A percentile compares a stretch with the other conserved stretches of the same genome.
phyloP scores from a whole-genome alignment of 23 tunicate species.

The Ascidia mentula region DNA sequence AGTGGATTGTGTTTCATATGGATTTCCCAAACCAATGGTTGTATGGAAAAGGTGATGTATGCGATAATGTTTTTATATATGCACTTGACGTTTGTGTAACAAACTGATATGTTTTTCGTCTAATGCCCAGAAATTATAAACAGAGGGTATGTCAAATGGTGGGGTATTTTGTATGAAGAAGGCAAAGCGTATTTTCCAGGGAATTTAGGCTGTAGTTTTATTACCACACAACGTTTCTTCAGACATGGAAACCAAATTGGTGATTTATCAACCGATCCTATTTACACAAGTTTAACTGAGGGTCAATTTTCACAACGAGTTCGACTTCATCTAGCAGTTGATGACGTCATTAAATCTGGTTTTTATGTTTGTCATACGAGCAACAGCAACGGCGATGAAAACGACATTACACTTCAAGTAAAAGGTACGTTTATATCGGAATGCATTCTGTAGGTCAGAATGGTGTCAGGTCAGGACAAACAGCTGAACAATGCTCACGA shows the following conservation, averaged over 20 bases:
- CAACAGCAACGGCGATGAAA: background rate
- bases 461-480: too few species aligned
- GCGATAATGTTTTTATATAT: background rate
- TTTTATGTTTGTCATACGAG: background rate
- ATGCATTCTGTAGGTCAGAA: too few species aligned
- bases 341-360: background rate
- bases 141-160: too few species aligned
- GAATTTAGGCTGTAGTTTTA: too few species aligned
- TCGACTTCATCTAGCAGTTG: background rate
- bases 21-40: background rate
- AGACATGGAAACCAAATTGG: background rate
- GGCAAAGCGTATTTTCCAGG: too few species aligned
- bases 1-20: conserved; percentile 4
- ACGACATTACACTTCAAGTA: background rate
- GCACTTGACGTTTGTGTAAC: background rate
- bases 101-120: too few species aligned
- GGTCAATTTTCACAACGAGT: background rate
- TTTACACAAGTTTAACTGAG: too few species aligned
- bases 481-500: too few species aligned
- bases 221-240: background rate
- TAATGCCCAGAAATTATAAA: too few species aligned
- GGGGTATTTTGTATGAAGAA: too few species aligned
- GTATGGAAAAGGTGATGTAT: background rate
- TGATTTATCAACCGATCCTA: background rate
- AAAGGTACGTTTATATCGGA: background rate